A percentile compares a stretch with the other conserved stretches of the same genome.
These are phyloP conservation scores for Dicrurus megarhynchus DNA, from an alignment of 2,113 vertebrate species.

Conservation along the genomic window DNA sequence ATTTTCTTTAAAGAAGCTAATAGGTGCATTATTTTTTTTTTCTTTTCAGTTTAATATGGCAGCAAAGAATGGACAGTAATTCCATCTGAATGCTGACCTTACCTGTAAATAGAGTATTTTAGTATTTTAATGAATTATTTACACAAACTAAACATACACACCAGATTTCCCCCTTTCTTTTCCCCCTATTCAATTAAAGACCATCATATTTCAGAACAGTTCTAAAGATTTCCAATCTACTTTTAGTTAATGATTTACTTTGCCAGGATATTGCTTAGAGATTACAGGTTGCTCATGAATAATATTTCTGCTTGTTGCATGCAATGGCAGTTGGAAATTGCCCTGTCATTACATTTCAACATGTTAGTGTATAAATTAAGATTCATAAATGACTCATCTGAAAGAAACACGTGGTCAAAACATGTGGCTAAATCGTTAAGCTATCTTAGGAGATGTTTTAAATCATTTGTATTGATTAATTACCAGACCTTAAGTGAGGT, in stretches of 20 bases:
- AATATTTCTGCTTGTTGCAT: not conserved
- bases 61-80: not conserved
- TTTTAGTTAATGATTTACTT: not conserved
- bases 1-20: not conserved
- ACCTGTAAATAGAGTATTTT: not conserved
- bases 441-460: not conserved
- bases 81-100: not conserved
- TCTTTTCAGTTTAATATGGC: not conserved
- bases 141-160: not conserved
- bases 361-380: not conserved
- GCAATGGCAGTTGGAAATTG: not conserved
- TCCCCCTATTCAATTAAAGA: not conserved
- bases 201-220: not conserved
- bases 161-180: not conserved
- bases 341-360: not conserved
- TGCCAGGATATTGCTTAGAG: not conserved
- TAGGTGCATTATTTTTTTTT: not conserved
- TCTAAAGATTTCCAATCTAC: not conserved
- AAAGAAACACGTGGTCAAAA: not conserved
- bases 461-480: not conserved
- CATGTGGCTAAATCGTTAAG: not conserved
- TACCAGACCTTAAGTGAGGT: not conserved
- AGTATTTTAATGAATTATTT: not conserved
- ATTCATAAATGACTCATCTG: not conserved
- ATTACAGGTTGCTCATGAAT: not conserved